Base-by-base conservation (phyloP, 1,140 invertebrate genomes). In the Penaeus vannamei region DNA sequence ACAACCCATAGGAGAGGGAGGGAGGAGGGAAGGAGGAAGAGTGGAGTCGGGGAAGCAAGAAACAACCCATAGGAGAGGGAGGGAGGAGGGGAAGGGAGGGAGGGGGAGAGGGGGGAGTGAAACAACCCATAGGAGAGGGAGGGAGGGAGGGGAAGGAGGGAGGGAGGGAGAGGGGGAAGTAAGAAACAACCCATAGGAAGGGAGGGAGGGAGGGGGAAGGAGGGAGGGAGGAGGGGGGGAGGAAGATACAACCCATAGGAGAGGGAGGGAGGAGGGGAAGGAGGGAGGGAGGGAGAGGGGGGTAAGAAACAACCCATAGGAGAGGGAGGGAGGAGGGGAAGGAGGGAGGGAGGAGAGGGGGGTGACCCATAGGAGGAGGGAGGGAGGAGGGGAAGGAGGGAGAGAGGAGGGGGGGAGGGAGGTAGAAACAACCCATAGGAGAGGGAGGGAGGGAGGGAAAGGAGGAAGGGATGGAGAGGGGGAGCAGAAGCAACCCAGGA, bases 321-420 rank as follows among this genome's bases (percentile, higher is more conserved):
- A n/a, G 26, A 82, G 14, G 46, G 53, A 53, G 61, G 19, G 80
- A 82, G 61, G 29, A 26, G 10, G 46, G 29, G 32, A 22, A 29
- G 7, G 23, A 42, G 32, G 23, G 77, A 17, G 32, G 1, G 32
- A 32, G 32, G 23, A 42, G n/a, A 36, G 76, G 53, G 76, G 14
- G 53, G 76, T 80, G 77, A n/a, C 29, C 36, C 22, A 46, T 79
- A 79, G 76, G 32, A 17, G 76, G 53, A 46, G 29, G 42, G 32
- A 22, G 76, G 20, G 20, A 79, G 53, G 53, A 46, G 26, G 76
- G 53, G 76, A 46, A 79, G 32, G 76, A 79, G 76, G 76, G 42
- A 20, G 53, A 32, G 20, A 12, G 23, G 53, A 79, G 53, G 76
- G 32, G 42, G 36, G 42, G 53, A 36, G 53, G 76, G 26, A 79